Evolutionary conservation across 2,113 vertebrate species (phyloP), one percentile per base, ranked within the genome.

Genomic region (Recurvirostra avosetta): DNA sequence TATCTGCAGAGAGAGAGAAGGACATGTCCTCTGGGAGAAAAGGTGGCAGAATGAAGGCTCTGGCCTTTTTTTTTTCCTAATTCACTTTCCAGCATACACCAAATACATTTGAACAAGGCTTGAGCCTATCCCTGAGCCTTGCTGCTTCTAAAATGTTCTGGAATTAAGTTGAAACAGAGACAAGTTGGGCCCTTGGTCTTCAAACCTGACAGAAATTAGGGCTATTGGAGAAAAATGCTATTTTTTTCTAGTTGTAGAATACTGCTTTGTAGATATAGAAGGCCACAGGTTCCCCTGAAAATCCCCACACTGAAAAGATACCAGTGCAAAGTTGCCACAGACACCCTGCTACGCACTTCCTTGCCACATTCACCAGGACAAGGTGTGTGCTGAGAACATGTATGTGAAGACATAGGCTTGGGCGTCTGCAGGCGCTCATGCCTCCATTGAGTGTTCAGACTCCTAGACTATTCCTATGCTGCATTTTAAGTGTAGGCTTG

Each of bases 351-450:
- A 19, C 34, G 38, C 7, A 3, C 14, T 50, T 76, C 26, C 11
- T 55, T 91, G 71, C 17, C 27, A 63, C 36, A 40, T 83, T 20
- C 23, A 22, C 9, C 53, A 30, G 43, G 34, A 61, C 36, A 66
- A 43, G 8, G 18, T n/a, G 12, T 49, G 18, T 55, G 26, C 68
- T 65, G 62, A 92, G 58, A 79, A 61, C 19, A 9, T 55, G 53
- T 12, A 36, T 78, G 27, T 45, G 49, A 88, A 86, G 40, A 41
- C 18, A 23, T 2, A 12, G 29, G 52, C 30, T 36, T 38, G 40
- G 1, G 2, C 5, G 9, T 45, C 47, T 61, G 17, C 22, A 22
- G 2, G 3, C 0, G 0, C 30, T 87, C 8, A 16, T 47, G 19
- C 6, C 40, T 63, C 20, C 4, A 2, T 7, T 34, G 29, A 56